Base-by-base conservation (phyloP, 1,140 invertebrate species). In the Hypsibius dujardini region DNA sequence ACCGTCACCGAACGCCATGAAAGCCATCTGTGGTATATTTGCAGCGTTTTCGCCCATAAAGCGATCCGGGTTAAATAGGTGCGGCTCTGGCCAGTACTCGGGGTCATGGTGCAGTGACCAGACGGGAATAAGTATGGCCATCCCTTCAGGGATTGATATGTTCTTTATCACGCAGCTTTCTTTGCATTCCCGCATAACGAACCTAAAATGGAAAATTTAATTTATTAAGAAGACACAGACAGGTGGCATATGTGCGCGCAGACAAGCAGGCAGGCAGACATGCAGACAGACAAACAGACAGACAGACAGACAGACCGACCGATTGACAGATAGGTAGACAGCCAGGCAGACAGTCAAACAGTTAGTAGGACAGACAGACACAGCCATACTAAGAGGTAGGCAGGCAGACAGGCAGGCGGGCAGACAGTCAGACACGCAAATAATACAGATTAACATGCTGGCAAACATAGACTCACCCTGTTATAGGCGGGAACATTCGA, bases 1-100 rank as follows among this genome's bases (percentile, higher is more conserved):
- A 46, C 84, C 85, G 45, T 75, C 73, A 42, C 84, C 84, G 75
- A 86, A 86, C 0, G 84, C 82, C 62, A 84, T 72, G 74, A 79
- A 87, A 1, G 80, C 75, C 62, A 67, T 67, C 7, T 7, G 7
- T 42, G 12, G 62, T 14, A 67, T 67, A 3, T 7, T 42, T 3
- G 12, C 45, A 3, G 42, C 62, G 72, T 74, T 74, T 56, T 74
- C 74, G 1, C 72, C 59, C 46, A 74, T 45, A 47, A 75, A 75
- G 2, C 74, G 46, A n/a, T 73, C 72, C 15, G 74, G 74, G n/a
- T 75, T 67, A 60, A 75, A 75, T 1, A 12, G 14, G 1, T 28
- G n/a, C 28, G 74, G 75, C 12, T 75, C 60, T 2, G 73, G 46
- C 72, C 72, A 75, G 50, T 75, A 76, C n/a, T 75, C 75, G 14